Conservation (phyloP, 2,888 invertebrate species). For the Hartigia nigra region DNA sequence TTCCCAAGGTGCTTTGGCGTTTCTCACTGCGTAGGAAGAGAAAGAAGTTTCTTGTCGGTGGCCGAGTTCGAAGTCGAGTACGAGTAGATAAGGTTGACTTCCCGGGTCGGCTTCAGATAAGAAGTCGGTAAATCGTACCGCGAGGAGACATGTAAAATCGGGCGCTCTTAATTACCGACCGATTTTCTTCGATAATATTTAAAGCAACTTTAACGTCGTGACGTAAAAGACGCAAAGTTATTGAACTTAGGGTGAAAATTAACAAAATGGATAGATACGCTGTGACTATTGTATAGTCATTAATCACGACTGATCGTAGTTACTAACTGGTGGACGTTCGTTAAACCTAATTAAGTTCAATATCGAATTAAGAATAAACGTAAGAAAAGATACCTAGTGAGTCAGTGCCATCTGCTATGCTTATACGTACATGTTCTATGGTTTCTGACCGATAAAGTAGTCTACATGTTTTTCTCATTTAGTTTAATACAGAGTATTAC, state of each 20-base stretch:
- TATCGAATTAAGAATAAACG: background rate
- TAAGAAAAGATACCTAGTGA: background rate
- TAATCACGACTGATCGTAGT: background rate
- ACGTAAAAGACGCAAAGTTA: background rate
- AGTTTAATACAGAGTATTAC: background rate
- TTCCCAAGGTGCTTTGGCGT: background rate
- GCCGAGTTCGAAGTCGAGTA: background rate
- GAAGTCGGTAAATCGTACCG: background rate
- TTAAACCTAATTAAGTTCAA: conserved; percentile 1
- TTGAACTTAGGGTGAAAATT: background rate
- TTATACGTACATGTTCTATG: background rate
- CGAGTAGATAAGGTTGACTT: background rate
- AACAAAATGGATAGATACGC: background rate
- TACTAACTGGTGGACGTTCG: background rate
- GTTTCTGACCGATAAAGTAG: background rate
- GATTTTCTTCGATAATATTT: background rate
- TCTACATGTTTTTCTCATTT: background rate
- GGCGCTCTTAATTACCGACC: background rate
- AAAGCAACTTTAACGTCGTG: background rate
- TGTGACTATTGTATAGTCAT: background rate
- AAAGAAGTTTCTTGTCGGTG: background rate
- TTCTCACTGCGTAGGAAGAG: background rate
- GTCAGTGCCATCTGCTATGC: conserved; percentile 5
- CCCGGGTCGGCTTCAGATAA: background rate
- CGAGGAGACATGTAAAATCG: background rate